Evolutionary conservation across 2,888 invertebrate species (phyloP), one percentile per base, ranked within the genome.

Genomic region (Thymelicus lineola): DNA sequence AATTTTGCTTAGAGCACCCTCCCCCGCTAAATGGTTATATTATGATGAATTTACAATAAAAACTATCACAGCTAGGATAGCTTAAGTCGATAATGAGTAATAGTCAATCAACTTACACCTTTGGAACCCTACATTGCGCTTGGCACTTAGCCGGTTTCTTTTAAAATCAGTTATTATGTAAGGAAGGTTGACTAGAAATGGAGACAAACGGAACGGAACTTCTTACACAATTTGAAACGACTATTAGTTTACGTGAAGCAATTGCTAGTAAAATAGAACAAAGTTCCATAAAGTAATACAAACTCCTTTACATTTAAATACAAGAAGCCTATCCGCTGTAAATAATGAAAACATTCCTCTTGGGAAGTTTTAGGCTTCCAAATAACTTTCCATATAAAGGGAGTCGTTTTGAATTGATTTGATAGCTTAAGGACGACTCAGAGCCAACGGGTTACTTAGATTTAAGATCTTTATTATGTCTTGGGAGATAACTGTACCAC

Each of bases 351-450:
- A 70, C 64, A 64, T 70, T 70, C 53, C 70, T 70, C 70, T 64
- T 20, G 70, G 64, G 70, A 64, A 64, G 70, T 70, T 63, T 64
- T 45, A 58, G 59, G 48, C 71, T 69, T 58, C 72, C 71, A 77
- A 77, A 77, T 76, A 75, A 76, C 74, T 77, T 77, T 77, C 57
- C 59, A 69, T 70, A 74, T 73, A 75, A 72, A 72, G 72, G 70
- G 46, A 69, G 71, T 73, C 73, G 66, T 75, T 74, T 71, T 72
- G 75, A 73, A 74, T 75, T 74, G 73, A 75, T 75, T 73, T 73
- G 50, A 75, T 72, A 67, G 71, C 64, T 36, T 45, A 42, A 66
- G 70, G 70, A 64, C 35, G 70, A 53, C 53, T 53, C 64, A 64
- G 9, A 64, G 15, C 20, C 35, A 53, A 59, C 53, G 42, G 70